phyloP scores from a whole-genome alignment of 2,113 vertebrate species.

The Leptobrachium ailaonicum region DNA sequence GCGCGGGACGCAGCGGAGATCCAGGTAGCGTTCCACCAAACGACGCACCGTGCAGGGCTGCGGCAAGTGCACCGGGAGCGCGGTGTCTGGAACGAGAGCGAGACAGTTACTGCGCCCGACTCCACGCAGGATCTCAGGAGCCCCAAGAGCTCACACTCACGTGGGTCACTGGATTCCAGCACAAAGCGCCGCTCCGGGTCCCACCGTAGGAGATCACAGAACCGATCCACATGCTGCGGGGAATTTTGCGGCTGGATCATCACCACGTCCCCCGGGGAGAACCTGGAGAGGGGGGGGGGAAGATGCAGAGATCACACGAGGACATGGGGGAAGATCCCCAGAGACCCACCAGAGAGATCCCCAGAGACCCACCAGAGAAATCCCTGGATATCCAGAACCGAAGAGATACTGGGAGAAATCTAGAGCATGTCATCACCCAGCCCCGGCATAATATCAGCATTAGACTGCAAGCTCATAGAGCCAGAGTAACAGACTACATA shows the following conservation, averaged over 20 bases:
- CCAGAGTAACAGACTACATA: no score
- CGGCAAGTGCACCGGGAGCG: constrained; percentile 70
- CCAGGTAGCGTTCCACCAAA: constrained; percentile 81
- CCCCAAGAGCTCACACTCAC: constrained; percentile 42
- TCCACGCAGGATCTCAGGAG: no score
- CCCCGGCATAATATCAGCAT: no score
- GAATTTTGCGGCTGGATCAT: constrained; percentile 81
- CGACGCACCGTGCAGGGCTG: constrained; percentile 77
- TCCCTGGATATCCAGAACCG: no score
- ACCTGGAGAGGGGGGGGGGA: constrained; percentile 63
- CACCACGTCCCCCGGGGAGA: constrained; percentile 78
- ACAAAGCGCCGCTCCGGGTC: constrained; percentile 72
- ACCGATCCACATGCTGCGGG: constrained; percentile 66
- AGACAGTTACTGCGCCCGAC: background rate
- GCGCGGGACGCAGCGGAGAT: constrained; percentile 80
- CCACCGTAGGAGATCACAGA: constrained; percentile 79
- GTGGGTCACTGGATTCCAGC: constrained; percentile 66
- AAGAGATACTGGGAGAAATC: no score
- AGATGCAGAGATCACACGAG: no score
- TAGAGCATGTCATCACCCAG: no score
- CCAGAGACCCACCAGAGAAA: no score
- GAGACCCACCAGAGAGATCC: no score
- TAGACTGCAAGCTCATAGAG: no score
- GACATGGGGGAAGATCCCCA: no score
- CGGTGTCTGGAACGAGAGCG: constrained; percentile 44